Conservation (phyloP, 2,113 vertebrate genomes). For the Neotoma lepida region DNA sequence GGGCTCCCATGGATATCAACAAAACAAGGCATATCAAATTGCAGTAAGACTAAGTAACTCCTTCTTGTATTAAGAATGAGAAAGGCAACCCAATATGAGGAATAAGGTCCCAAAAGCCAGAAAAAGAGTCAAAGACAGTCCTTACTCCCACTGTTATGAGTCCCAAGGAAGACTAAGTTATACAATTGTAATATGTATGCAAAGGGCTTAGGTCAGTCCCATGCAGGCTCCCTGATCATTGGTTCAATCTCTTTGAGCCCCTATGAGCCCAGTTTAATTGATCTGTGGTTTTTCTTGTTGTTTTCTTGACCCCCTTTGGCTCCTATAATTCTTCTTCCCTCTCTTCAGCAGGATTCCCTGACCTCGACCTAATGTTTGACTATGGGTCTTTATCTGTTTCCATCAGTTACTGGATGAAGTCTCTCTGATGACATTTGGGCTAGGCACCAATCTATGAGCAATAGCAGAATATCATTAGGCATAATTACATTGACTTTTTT, state of each 20-base stretch:
- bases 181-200: neutral
- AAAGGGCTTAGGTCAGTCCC: neutral
- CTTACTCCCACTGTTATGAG: neutral
- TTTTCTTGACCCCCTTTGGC: neutral
- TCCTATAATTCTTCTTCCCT: neutral
- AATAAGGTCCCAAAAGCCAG: neutral
- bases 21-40: neutral
- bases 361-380: neutral
- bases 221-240: neutral
- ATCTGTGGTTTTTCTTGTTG: neutral
- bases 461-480: neutral
- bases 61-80: neutral
- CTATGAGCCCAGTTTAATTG: neutral
- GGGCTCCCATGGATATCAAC: neutral
- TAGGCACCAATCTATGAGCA: neutral
- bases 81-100: neutral
- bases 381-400: neutral
- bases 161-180: neutral
- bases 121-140: neutral
- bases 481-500: neutral
- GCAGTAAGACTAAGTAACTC: neutral
- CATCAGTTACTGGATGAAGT: neutral
- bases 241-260: neutral
- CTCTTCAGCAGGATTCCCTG: neutral
- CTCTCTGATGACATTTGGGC: neutral